Conservation (phyloP, 2,888 invertebrate species). For the Acanthococcus lagerstroemiae region DNA sequence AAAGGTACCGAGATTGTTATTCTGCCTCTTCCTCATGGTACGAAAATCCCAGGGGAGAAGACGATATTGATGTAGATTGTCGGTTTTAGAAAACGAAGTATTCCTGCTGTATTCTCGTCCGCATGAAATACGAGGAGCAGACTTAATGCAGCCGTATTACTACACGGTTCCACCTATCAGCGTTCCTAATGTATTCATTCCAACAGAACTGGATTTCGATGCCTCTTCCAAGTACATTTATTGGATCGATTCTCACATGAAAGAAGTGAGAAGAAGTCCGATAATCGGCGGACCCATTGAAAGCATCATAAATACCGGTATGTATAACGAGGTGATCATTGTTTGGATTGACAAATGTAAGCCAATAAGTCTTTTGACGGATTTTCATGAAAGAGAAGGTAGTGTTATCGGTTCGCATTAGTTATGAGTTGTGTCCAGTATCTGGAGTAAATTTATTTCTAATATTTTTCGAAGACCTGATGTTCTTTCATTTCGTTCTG, state of each 20-base stretch:
- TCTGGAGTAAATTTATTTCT: too few relatives aligned
- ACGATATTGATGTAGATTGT: too few relatives aligned
- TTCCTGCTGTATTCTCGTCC: slow-evolving; percentile 65
- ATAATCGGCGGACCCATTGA: slow-evolving; percentile 58
- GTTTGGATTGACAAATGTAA: too few relatives aligned
- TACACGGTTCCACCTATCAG: slow-evolving; percentile 71
- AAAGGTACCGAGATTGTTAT: slow-evolving; percentile 45
- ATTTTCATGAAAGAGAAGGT: slow-evolving; percentile 17
- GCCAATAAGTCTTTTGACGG: not conserved
- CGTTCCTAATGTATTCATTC: slow-evolving; percentile 56
- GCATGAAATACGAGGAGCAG: slow-evolving; percentile 73
- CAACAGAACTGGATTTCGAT: slow-evolving; percentile 60
- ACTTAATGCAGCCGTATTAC: slow-evolving; percentile 61
- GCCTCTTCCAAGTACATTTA: slow-evolving; percentile 57
- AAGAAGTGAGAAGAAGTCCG: slow-evolving; percentile 62
- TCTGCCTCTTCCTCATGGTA: too few relatives aligned
- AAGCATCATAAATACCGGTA: slow-evolving; percentile 64
- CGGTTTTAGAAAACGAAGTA: slow-evolving; percentile 58
- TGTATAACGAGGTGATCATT: too few relatives aligned
- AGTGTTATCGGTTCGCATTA: too few relatives aligned
- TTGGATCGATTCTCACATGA: slow-evolving; percentile 66
- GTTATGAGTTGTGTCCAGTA: too few relatives aligned
- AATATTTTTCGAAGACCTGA: too few relatives aligned
- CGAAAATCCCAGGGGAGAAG: too few relatives aligned
- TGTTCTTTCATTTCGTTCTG: too few relatives aligned